Evolutionary conservation across 2,888 invertebrate species (phyloP).

Genomic region (Eretmocerus hayati): DNA sequence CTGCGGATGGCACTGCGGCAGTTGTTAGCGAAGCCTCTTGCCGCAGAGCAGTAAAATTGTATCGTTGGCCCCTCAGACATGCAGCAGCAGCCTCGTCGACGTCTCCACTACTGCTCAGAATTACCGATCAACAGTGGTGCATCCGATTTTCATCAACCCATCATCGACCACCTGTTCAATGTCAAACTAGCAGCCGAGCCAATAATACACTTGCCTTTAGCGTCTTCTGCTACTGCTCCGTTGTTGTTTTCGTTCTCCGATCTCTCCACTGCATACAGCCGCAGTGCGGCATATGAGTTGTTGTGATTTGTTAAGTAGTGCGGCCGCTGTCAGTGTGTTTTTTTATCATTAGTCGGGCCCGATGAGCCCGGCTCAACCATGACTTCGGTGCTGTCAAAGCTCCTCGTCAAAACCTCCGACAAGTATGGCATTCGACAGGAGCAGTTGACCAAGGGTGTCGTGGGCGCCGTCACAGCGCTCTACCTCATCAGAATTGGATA

Average conservation of each 20-base stretch:
- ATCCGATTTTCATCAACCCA: too few species aligned
- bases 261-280: background rate
- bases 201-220: background rate
- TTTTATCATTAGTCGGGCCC: too few species aligned
- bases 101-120: too few species aligned
- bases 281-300: background rate
- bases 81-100: too few species aligned
- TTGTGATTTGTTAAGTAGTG: too few species aligned
- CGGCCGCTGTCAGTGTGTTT: too few species aligned
- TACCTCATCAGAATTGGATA: slow-evolving; percentile 59
- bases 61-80: too few species aligned
- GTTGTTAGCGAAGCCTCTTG: too few species aligned
- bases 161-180: background rate
- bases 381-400: slow-evolving; percentile 61
- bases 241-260: background rate
- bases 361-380: too few species aligned
- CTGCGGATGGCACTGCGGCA: too few species aligned
- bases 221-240: slow-evolving; percentile 1
- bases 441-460: slow-evolving; percentile 55
- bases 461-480: slow-evolving; percentile 53
- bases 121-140: too few species aligned
- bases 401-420: slow-evolving; percentile 53
- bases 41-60: too few species aligned
- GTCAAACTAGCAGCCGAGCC: slow-evolving; percentile 1
- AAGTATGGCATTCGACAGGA: slow-evolving; percentile 54